phyloP scores from a whole-genome alignment of 2,888 invertebrate species.

The Cheilosia vulpina region DNA sequence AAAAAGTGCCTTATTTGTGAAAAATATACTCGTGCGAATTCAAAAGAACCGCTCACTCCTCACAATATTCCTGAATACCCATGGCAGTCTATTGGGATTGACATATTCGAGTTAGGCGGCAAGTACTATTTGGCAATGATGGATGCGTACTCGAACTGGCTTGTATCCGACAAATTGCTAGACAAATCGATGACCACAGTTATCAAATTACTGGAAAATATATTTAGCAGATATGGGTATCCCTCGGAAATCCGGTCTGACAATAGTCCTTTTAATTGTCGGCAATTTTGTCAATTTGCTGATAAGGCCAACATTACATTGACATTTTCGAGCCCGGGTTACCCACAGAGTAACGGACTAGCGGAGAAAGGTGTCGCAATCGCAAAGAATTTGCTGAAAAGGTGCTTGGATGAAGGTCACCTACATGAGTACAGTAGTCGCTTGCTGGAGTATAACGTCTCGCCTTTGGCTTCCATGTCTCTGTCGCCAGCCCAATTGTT shows the following conservation, averaged over 20 bases:
- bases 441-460: conserved; percentile 33
- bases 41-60: conserved; percentile 35
- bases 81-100: conserved; percentile 25
- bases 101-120: conserved; percentile 22
- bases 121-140: conserved; percentile 12
- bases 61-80: conserved; percentile 19
- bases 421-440: conserved; percentile 10
- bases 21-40: conserved; percentile 29
- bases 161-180: conserved; percentile 17
- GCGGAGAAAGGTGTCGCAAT: conserved; percentile 45
- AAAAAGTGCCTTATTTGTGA: conserved; percentile 22
- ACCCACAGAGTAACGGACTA: conserved; percentile 38
- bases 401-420: conserved; percentile 14
- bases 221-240: conserved; percentile 31
- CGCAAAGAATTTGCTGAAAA: conserved; percentile 39
- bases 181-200: conserved; percentile 24
- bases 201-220: conserved; percentile 18
- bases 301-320: conserved; percentile 30
- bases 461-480: conserved; percentile 19
- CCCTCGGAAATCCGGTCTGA: conserved; percentile 30
- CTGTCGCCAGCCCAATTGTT: conserved; percentile 32
- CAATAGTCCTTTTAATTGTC: conserved; percentile 28
- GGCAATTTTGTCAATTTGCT: conserved; percentile 10
- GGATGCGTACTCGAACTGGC: conserved; percentile 24
- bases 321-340: conserved; percentile 32